Evolutionary conservation across 2,113 vertebrate species (phyloP).

Genomic region (Ptilorrhoa leucosticta): DNA sequence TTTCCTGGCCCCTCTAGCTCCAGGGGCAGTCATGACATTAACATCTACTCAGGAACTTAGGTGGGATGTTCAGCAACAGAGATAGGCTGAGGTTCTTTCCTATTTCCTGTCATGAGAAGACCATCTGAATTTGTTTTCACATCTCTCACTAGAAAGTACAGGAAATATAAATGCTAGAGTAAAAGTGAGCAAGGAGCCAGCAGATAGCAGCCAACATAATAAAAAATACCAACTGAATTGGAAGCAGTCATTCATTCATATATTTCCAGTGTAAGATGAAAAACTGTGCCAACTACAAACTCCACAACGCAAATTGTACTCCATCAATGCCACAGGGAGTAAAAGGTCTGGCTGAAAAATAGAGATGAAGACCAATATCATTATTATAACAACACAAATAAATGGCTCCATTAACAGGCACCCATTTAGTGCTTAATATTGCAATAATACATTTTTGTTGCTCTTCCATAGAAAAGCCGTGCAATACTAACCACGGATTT

Average conservation of each 20-base stretch:
- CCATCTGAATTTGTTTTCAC: neutral
- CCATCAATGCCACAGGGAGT: neutral
- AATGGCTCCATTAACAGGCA: neutral
- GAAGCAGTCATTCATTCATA: neutral
- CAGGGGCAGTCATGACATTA: accelerated
- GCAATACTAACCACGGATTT: neutral
- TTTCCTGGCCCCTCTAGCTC: neutral
- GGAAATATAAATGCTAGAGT: neutral
- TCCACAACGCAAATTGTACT: neutral
- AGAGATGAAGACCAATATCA: neutral
- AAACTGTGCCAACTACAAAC: neutral
- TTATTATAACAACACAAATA: neutral
- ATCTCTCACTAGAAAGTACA: neutral
- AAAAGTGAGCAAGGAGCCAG: neutral
- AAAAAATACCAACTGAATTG: neutral
- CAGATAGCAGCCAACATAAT: neutral
- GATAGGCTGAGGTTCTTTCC: neutral
- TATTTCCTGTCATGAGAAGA: neutral
- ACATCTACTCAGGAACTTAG: neutral
- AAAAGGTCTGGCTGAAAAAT: neutral
- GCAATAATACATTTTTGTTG: neutral
- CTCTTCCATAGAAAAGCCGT: neutral
- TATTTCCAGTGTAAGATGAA: neutral
- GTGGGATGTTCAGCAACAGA: neutral
- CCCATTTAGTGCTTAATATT: neutral